A percentile compares a stretch with the other conserved stretches of the same genome.
phyloP scores from a whole-genome alignment of 2,888 invertebrate genomes.

The Oeneis ivallda region DNA sequence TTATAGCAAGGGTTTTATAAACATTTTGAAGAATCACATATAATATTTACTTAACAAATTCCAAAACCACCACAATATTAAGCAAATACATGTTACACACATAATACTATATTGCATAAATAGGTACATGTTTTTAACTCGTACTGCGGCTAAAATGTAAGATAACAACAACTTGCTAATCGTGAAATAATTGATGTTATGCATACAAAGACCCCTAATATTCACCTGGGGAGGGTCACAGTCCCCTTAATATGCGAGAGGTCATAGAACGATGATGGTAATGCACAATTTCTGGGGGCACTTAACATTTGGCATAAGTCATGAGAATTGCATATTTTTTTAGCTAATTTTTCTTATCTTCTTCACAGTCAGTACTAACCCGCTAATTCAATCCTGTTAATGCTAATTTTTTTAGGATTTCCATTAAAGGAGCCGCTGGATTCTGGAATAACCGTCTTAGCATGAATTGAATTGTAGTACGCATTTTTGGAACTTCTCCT shows the following conservation, averaged over 20 bases:
- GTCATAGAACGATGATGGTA: conserved; percentile 69
- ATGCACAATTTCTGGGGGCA: conserved; percentile 76
- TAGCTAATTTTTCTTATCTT: neutral
- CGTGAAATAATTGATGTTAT: conserved; percentile 32
- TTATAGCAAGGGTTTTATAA: too few species aligned
- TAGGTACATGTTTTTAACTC: neutral
- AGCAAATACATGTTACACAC: too few species aligned
- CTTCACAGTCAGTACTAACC: neutral
- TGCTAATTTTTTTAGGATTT: too few species aligned
- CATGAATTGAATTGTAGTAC: too few species aligned
- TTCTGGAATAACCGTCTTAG: too few species aligned
- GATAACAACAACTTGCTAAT: conserved; percentile 25
- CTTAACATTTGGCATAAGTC: conserved; percentile 47
- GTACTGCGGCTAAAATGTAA: conserved; percentile 4
- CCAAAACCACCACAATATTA: too few species aligned
- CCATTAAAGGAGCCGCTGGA: too few species aligned
- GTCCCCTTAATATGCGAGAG: conserved; percentile 65
- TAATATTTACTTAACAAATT: too few species aligned
- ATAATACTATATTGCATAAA: neutral
- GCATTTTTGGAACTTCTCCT: too few species aligned
- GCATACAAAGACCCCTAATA: conserved; percentile 37
- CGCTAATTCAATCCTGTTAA: too few species aligned
- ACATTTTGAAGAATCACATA: too few species aligned
- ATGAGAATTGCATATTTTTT: conserved; percentile 29
- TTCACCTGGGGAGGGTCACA: conserved; percentile 57